Conservation (phyloP, 1,140 invertebrate species). For the Maniola jurtina region DNA sequence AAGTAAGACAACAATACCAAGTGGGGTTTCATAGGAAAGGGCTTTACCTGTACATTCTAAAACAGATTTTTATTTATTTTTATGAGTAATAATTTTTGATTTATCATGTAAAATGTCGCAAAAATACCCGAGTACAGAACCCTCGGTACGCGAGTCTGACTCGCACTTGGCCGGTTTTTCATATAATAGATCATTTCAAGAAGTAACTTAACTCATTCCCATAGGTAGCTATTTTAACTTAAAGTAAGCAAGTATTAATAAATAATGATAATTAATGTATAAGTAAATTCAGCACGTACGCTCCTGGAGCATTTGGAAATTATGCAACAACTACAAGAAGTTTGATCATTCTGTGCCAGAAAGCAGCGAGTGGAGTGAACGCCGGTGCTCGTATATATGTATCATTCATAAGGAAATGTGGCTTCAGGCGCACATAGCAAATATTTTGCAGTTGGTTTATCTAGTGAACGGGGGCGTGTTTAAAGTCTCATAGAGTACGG, state of each 20-base stretch:
- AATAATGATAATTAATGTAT: conserved; percentile 4
- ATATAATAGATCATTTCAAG: no score
- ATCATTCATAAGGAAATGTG: conserved; percentile 75
- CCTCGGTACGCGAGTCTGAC: no score
- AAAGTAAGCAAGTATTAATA: neutral
- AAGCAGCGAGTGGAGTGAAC: conserved; percentile 40
- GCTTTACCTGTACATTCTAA: no score
- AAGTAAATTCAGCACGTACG: conserved; percentile 2
- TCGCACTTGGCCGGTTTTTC: no score
- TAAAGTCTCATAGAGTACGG: conserved; percentile 74
- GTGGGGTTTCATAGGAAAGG: no score
- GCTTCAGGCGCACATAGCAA: conserved; percentile 60
- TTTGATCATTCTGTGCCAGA: conserved; percentile 44
- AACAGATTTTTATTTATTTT: no score
- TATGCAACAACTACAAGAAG: conserved; percentile 54
- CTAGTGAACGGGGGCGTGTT: conserved; percentile 66
- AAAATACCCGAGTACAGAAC: no score
- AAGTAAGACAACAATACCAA: no score
- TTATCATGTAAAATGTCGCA: no score
- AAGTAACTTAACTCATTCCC: no score
- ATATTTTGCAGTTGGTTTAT: conserved; percentile 77
- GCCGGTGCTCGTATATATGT: conserved; percentile 60
- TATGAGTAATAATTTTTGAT: no score
- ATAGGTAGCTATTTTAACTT: neutral
- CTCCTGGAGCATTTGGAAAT: conserved; percentile 34